Conservation (phyloP, 2,888 invertebrate genomes). For the Malthinus seriepunctatus region DNA sequence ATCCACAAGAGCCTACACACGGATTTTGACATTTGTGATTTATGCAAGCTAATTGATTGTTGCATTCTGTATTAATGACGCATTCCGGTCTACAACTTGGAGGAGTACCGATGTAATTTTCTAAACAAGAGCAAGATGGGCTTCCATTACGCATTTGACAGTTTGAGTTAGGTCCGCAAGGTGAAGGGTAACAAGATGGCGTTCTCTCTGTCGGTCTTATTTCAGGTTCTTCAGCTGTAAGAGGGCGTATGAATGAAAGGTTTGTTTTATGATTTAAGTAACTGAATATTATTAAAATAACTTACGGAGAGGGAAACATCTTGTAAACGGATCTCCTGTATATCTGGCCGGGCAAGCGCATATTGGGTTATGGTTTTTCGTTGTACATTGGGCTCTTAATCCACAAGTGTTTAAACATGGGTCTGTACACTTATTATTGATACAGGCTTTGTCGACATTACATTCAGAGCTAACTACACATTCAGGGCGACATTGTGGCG, state of each 20-base stretch:
- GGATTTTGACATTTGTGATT: conserved; percentile 82
- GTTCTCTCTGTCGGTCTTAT: conserved; percentile 63
- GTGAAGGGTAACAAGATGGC: conserved; percentile 79
- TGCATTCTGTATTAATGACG: conserved; percentile 77
- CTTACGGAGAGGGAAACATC: conserved; percentile 73
- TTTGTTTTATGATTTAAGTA: too few relatives aligned
- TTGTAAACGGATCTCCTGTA: conserved; percentile 84
- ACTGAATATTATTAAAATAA: conserved; percentile 34
- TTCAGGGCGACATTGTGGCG: conserved; percentile 81
- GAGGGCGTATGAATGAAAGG: conserved; percentile 29
- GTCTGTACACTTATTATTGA: conserved; percentile 84
- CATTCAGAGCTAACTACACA: conserved; percentile 89
- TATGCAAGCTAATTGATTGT: conserved; percentile 75
- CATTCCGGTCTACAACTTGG: conserved; percentile 82
- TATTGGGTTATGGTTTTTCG: conserved; percentile 84
- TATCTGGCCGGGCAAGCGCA: conserved; percentile 84
- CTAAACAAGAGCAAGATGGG: conserved; percentile 78
- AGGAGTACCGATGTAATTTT: conserved; percentile 77
- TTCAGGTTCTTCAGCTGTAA: conserved; percentile 40
- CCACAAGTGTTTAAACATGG: conserved; percentile 89
- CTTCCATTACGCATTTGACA: conserved; percentile 74
- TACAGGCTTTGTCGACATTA: conserved; percentile 77
- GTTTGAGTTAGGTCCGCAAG: conserved; percentile 82
- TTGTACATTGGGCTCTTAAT: conserved; percentile 79
- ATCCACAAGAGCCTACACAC: conserved; percentile 81